Base-by-base conservation (phyloP, 2,113 vertebrate genomes). In the Hemichromis elongatus region DNA sequence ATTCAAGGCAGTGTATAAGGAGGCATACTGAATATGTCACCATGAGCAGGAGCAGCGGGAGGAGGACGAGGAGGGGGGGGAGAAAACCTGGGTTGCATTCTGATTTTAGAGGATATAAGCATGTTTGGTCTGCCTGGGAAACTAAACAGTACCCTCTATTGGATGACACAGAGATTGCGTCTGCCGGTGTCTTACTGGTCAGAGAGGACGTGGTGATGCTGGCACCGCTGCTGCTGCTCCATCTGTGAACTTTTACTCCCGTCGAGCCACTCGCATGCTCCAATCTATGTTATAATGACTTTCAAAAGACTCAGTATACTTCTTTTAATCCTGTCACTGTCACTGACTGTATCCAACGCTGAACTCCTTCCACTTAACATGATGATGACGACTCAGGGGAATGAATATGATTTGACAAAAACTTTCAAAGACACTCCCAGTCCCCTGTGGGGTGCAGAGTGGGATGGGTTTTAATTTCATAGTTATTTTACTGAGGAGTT, bases 81-180 rank as follows among this genome's bases (percentile, higher is more conserved):
- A 50, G 52, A 89, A 61, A 28, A 82, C 85, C 85, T 70, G 33
- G 73, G 54, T 79, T 84, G 89, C 87, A 84, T 86, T 88, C 84
- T 91, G 79, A 79, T 84, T 79, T 86, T 84, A 83, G 80, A 14
- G 66, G 45, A 61, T 81, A 35, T 79, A 57, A 89, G 83, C 89
- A 26, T 33, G 81, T 90, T 92, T 85, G 33, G 59, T 26, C 81
- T 77, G 79, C 9, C 86, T 88, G 3, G 30, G 88, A 96, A 93
- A 96, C 94, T 90, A 93, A 96, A 96, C 92, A 95, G 92, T 88
- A 81, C 95, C 95, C 95, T 95, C 96, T 96, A 84, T 96, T 95
- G 96, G 95, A 92, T 83, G 88, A 87, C 66, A 88, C 10, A 24
- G 89, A 91, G 79, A 94, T 80, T 94, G 92, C 89, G 13, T 26